Conservation (phyloP, 2,888 invertebrate species). For the Trisateles emortualis region DNA sequence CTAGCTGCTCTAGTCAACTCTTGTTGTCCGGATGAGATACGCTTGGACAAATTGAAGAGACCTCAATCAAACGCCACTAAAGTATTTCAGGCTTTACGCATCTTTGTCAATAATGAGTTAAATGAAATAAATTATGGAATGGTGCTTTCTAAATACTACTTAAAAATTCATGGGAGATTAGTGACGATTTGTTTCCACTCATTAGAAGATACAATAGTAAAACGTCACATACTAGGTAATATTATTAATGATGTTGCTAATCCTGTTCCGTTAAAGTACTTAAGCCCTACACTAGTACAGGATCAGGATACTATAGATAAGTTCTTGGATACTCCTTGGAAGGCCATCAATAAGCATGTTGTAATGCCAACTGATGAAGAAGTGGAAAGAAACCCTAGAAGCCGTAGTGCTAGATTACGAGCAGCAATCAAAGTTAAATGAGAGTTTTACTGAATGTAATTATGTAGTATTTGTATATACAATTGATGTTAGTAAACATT, state of each 20-base stretch:
- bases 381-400: conserved; percentile 92
- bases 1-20: conserved; percentile 91
- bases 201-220: conserved; percentile 97
- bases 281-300: conserved; percentile 88
- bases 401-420: conserved; percentile 95
- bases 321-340: conserved; percentile 91
- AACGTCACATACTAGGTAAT: conserved; percentile 94
- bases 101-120: conserved; percentile 98
- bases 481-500: conserved; percentile 15
- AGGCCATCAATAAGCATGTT: conserved; percentile 93
- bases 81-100: conserved; percentile 96
- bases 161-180: conserved; percentile 92
- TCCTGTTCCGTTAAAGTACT: conserved; percentile 90
- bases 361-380: conserved; percentile 91
- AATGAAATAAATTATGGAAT: conserved; percentile 97
- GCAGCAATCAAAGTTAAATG: conserved; percentile 92
- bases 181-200: conserved; percentile 97
- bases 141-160: conserved; percentile 90
- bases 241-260: conserved; percentile 91
- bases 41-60: conserved; percentile 91
- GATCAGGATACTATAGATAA: conserved; percentile 87
- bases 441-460: conserved; percentile 13
- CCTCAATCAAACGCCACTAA: conserved; percentile 95
- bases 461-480: conserved; percentile 41
- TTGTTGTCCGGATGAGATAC: conserved; percentile 85